Base-by-base conservation (phyloP, 2,888 invertebrate genomes). In the Zele albiditarsus region DNA sequence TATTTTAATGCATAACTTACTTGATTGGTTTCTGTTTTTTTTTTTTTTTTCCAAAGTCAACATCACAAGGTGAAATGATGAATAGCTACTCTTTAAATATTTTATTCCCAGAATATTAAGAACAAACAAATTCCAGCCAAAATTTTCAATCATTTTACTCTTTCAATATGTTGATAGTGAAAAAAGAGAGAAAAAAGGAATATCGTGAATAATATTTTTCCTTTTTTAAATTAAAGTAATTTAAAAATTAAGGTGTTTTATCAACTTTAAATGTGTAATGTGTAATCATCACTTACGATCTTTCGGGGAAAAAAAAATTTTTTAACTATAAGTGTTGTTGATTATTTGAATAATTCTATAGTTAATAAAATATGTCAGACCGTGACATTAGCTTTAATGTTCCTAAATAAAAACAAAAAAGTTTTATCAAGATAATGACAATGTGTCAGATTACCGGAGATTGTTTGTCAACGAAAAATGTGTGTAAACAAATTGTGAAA, bases 261-360 rank as follows among this genome's bases (percentile, higher is more conserved):
- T 71, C 28, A 63, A 71, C 20, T 33, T 63, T 33, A 20, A 20
- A 38, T 65, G 53, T 27, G 28, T 53, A 57, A 77, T 78, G 80
- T 79, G 81, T 74, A 79, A 53, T 80, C 80, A 74, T 63, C 31
- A 63, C 63, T 63, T 16, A 33, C 31, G 20, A 63, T 38, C 33
- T 16, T 63, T 63, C 33, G 20, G 33, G 31, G 20, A 62, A 28
- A 62, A 62, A 62, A 62, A 62, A 62, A 8, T 28, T 63, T 63
- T 20, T 38, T 10, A 63, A 71, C 31, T 49, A 71, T 71, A 73
- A 77, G 66, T 65, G 66, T 69, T 65, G 66, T 69, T 82, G 77
- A 80, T 81, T 80, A 75, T 79, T 83, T 71, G 74, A 78, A 79
- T 79, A 75, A 80, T 80, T 78, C 77, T 76, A 72, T 76, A 77